These are phyloP conservation scores for Scaptomyza flava DNA, from an alignment of 2,888 invertebrate species.

Conservation along the genomic window DNA sequence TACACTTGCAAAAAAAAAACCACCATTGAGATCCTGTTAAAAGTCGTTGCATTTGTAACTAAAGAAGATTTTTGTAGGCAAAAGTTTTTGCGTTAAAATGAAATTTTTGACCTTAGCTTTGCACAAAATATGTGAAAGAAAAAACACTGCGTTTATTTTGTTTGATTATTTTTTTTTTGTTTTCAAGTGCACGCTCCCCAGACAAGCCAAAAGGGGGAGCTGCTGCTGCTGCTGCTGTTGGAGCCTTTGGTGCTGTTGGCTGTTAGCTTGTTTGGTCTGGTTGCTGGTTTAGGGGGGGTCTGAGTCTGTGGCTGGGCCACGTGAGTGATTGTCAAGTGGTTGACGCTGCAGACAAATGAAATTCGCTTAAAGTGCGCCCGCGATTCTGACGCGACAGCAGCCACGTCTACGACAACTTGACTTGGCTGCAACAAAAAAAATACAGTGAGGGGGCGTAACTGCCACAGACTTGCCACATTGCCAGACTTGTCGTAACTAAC, in stretches of 20 bases:
- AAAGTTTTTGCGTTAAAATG: too few relatives aligned
- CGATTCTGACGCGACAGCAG: constrained; percentile 39
- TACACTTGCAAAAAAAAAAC: background rate
- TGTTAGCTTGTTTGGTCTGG: constrained; percentile 22
- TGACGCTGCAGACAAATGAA: constrained; percentile 80
- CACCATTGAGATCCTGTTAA: background rate
- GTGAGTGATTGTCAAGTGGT: constrained; percentile 81
- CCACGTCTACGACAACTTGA: constrained; percentile 71
- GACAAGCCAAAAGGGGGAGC: constrained; percentile 31
- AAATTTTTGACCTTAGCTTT: too few relatives aligned
- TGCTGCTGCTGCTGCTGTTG: too few relatives aligned
- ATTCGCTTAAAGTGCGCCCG: constrained; percentile 80
- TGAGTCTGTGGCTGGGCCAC: constrained; percentile 55
- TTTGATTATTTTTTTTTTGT: background rate
- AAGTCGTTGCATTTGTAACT: background rate
- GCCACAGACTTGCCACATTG: constrained; percentile 28
- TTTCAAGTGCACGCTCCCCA: constrained; percentile 12
- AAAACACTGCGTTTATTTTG: background rate
- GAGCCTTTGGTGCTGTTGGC: too few relatives aligned
- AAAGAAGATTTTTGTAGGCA: background rate
- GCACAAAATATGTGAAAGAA: too few relatives aligned
- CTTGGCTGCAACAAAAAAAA: constrained; percentile 32
- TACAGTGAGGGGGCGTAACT: constrained; percentile 67
- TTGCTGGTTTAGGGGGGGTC: constrained; percentile 7
- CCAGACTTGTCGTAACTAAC: constrained; percentile 17